phyloP scores from a whole-genome alignment of 1,140 invertebrate genomes.

The Paramacrobiotus metropolitanus region DNA sequence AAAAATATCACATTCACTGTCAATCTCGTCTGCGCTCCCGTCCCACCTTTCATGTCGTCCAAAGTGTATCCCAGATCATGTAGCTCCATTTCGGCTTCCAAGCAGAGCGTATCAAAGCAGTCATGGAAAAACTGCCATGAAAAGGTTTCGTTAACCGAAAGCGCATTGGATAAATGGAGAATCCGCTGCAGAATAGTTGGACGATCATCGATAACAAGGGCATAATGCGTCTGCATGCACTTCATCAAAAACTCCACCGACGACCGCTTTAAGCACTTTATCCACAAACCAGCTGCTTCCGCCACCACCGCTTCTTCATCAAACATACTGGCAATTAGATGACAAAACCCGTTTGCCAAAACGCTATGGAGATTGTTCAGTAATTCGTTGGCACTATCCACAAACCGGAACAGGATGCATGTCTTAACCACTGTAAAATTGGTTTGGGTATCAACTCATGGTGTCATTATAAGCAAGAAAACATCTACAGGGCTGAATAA shows the following conservation, averaged over 20 bases:
- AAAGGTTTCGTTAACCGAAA: constrained; percentile 67
- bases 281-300: constrained; percentile 4
- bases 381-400: constrained; percentile 31
- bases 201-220: constrained; percentile 70
- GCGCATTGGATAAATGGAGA: constrained; percentile 73
- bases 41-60: background rate
- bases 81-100: constrained; percentile 75
- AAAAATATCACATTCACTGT: too few relatives aligned
- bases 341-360: constrained; percentile 84
- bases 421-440: constrained; percentile 54
- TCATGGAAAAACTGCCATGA: constrained; percentile 96
- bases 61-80: constrained; percentile 23
- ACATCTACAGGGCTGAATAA: too few relatives aligned
- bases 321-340: constrained; percentile 80
- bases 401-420: constrained; percentile 67
- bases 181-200: constrained; percentile 90
- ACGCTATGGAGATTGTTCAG: constrained; percentile 22
- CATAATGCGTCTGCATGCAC: constrained; percentile 31
- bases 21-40: too few relatives aligned
- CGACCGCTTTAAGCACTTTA: constrained; percentile 5
- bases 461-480: too few relatives aligned
- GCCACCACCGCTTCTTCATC: constrained; percentile 70
- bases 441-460: background rate
- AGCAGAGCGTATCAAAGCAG: constrained; percentile 76
- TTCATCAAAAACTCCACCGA: constrained; percentile 23